Conservation (phyloP, 2,888 invertebrate species). For the Enoplolaimus lenunculus region DNA sequence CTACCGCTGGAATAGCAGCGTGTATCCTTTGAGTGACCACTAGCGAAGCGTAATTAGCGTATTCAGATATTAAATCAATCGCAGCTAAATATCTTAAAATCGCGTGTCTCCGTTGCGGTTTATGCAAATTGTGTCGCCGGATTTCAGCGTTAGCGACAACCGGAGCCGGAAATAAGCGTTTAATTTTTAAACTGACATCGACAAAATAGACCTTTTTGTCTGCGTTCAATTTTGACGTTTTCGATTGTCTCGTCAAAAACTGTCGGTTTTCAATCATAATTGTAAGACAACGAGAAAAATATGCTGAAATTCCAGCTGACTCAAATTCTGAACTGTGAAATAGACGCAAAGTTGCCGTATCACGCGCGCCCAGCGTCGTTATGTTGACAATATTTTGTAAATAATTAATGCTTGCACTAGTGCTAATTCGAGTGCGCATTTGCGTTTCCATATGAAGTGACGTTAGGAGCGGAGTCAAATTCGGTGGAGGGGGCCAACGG, state of each 20-base stretch:
- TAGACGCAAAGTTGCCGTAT: neutral
- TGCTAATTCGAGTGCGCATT: neutral
- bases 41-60: neutral
- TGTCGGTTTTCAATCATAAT: too few relatives aligned
- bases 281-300: neutral
- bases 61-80: neutral
- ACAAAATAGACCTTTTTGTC: neutral
- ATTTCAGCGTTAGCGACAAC: neutral
- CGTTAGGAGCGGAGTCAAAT: neutral
- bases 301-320: neutral
- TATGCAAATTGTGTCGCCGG: neutral
- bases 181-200: neutral
- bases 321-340: too few relatives aligned
- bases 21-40: neutral
- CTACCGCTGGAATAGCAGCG: neutral
- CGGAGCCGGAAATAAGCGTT: neutral
- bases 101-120: neutral
- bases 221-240: neutral
- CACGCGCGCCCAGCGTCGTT: neutral
- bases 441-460: neutral
- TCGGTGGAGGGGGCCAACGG: neutral
- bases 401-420: neutral
- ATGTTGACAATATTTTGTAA: neutral
- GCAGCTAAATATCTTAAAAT: neutral
- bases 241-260: neutral